These are phyloP conservation scores for Melanogrammus aeglefinus DNA, from an alignment of 2,797 vertebrate genomes.

Conservation along the genomic window DNA sequence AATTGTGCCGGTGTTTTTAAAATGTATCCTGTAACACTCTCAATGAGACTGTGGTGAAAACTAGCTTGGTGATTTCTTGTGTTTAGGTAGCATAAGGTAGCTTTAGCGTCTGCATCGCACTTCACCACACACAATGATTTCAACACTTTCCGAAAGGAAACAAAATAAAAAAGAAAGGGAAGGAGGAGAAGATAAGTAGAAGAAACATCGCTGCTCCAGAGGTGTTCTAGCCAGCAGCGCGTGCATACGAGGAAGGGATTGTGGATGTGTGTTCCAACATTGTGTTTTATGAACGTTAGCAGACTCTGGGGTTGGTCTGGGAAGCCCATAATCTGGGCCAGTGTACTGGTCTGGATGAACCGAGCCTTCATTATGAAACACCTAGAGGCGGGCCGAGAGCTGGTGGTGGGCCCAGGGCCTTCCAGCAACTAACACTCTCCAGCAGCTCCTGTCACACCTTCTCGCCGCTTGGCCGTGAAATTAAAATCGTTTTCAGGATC, in stretches of 20 bases:
- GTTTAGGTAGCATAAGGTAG: neutral
- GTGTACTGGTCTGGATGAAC: conserved; percentile 67
- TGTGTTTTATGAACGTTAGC: conserved; percentile 71
- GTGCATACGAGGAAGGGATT: conserved; percentile 63
- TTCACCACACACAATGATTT: neutral
- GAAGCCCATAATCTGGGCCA: conserved; percentile 70
- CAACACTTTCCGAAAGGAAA: neutral
- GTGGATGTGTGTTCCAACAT: conserved; percentile 65
- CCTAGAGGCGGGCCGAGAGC: conserved; percentile 61
- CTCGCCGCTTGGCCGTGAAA: conserved; percentile 65
- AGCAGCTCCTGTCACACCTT: conserved; percentile 53
- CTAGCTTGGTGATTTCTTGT: neutral
- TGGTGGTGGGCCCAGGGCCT: conserved; percentile 52
- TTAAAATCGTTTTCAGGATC: conserved; percentile 59
- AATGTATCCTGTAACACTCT: conserved; percentile 26
- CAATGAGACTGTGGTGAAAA: conserved; percentile 18
- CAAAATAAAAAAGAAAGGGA: neutral
- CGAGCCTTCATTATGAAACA: conserved; percentile 76
- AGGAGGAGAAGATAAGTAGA: neutral
- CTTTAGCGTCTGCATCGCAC: neutral
- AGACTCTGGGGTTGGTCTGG: conserved; percentile 68
- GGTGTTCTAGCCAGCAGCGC: conserved; percentile 39
- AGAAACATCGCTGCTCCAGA: neutral
- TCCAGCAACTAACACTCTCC: conserved; percentile 55
- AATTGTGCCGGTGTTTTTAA: conserved; percentile 9